Base-by-base conservation (phyloP, 2,888 invertebrate genomes). In the Globia sparganii region DNA sequence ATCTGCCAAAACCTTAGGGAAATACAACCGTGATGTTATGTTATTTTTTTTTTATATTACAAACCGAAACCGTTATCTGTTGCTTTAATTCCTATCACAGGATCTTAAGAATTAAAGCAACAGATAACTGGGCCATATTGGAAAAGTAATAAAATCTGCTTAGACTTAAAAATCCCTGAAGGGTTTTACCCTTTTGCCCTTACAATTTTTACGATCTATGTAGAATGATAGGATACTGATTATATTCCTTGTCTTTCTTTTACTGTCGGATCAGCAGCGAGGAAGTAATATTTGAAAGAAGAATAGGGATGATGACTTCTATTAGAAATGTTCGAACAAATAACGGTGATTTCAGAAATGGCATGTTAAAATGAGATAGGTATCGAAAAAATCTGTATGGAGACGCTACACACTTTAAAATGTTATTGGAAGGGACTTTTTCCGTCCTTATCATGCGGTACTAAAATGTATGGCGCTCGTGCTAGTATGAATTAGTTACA, bases 201-300 rank as follows among this genome's bases (percentile, higher is more conserved):
- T 34, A 21, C 4, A 6, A 2, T 43, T 25, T 65, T 75, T 65
- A 75, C 25, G 28, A 74, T 64, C 4, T 74, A 65, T 25, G 25
- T 58, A 31, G 15, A 34, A 56, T 53, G 13, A 37, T 75, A 37
- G 9, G 15, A 43, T 25, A 28, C 1, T 75, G 62, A 49, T 56
- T 43, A 66, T 15, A 58, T 13, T 40, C 18, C 5, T 59, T 28
- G 25, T 46, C 2, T 76, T 28, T 65, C 5, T 65, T 46, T 49
- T 75, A 53, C 6, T 28, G 25, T 13, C 18, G 2, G 37, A 25
- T 28, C 43, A 43, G 11, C 73, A 43, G 31, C n/a, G 4, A 62
- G 2, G 4, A n/a, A 31, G 49, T 37, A 37, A 49, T 18, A 1
- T 34, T 46, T 28, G 0, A 28, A 66, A 21, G n/a, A 28, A n/a